Evolutionary conservation across 2,888 invertebrate genomes (phyloP).

Genomic region (Hermodice carunculata): DNA sequence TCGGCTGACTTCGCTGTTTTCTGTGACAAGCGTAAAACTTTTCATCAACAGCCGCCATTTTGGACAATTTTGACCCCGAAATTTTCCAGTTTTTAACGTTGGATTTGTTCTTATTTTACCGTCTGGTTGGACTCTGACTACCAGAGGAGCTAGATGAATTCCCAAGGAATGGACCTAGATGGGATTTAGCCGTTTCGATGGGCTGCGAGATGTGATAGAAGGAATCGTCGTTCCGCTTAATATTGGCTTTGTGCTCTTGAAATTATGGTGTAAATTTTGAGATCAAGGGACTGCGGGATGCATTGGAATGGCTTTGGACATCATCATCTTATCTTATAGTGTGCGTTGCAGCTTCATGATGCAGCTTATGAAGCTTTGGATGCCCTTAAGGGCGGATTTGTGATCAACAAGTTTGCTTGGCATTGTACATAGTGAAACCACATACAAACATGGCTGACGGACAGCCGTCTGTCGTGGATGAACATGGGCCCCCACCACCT

Average conservation of each 20-base stretch:
- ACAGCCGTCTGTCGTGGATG: slow-evolving; percentile 78
- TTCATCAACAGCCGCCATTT: slow-evolving; percentile 96
- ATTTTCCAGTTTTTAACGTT: slow-evolving; percentile 75
- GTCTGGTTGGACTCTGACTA: slow-evolving; percentile 11
- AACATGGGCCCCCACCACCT: slow-evolving; percentile 97
- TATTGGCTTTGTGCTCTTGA: slow-evolving; percentile 37
- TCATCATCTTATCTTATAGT: too few species aligned
- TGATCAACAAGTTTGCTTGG: too few species aligned
- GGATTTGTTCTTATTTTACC: slow-evolving; percentile 24
- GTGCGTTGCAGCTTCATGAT: too few species aligned
- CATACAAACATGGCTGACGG: slow-evolving; percentile 89
- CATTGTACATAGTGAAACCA: too few species aligned
- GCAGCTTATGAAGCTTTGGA: too few species aligned
- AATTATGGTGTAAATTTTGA: slow-evolving; percentile 29
- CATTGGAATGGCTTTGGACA: slow-evolving; percentile 19
- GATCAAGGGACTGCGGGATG: slow-evolving; percentile 23
- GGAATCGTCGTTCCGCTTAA: slow-evolving; percentile 38
- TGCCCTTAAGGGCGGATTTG: too few species aligned
- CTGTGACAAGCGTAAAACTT: slow-evolving; percentile 96
- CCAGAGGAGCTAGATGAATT: slow-evolving; percentile 32
- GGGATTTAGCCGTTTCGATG: slow-evolving; percentile 14
- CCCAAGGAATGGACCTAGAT: slow-evolving; percentile 34
- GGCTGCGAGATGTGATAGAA: slow-evolving; percentile 45
- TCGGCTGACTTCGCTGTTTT: slow-evolving; percentile 72
- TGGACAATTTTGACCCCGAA: slow-evolving; percentile 85